Base-by-base conservation (phyloP, 2,113 vertebrate species). In the Eclectus roratus region DNA sequence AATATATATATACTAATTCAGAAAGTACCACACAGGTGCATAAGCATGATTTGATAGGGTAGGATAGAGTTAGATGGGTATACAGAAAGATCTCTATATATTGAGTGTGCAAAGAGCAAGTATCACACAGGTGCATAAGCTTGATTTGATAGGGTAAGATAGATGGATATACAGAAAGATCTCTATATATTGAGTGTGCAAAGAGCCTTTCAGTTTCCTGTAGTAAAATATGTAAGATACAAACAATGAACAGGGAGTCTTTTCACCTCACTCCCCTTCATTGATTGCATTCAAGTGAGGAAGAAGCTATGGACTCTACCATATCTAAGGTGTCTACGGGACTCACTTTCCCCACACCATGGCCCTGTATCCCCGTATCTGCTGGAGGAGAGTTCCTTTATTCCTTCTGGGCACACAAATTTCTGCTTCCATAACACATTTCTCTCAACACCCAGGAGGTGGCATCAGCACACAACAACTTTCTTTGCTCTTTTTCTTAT, bases 301-400 rank as follows among this genome's bases (percentile, higher is more conserved):
- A 49, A 83, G 78, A 50, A 35, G 16, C 24, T 56, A 27, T 11
- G 15, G 28, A 28, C 24, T 44, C 33, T 25, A 17, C 33, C 25
- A 20, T 56, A 39, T 17, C 15, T 50, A 17, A 73, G 24, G 29
- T 14, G 24, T 21, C 53, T 44, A 0, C 10, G 33, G 0, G 3
- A 44, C 35, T 44, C 21, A 6, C 28, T 29, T 68, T 61, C 17
- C n/a, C 52, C 53, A 24, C 13, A 11, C 29, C 6, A 3, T 15
- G 33, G 27, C 6, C 31, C 28, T 13, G 8, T 19, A 43, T 10
- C 33, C 21, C 33, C 16, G 13, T 16, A 16, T 13, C 35, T 44
- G 44, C 39, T 47, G 44, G 39, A 74, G 13, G 19, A 21, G 24
- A 9, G 11, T 20, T 55, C 37, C n/a, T 56, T 52, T 24, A 8